Percentiles rank a stretch among this genome's conserved stretches.
These are phyloP conservation scores for Patella caerulea DNA, from an alignment of 2,888 invertebrate species.

Conservation along the genomic window DNA sequence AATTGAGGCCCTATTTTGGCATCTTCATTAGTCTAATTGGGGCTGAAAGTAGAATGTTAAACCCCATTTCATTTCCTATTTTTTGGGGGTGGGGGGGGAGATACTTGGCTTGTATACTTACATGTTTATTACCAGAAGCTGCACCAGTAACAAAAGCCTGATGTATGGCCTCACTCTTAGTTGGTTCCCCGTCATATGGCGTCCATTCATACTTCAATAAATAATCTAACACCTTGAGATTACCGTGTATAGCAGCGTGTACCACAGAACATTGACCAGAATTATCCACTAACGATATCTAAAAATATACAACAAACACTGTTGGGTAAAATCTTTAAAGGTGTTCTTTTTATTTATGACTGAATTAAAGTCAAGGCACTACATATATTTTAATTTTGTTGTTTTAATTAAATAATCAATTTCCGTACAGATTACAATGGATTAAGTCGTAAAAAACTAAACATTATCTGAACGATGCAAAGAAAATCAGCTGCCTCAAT, in stretches of 20 bases:
- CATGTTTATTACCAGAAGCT: conserved; percentile 86
- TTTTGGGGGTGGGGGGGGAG: no score
- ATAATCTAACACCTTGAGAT: conserved; percentile 88
- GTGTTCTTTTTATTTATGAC: neutral
- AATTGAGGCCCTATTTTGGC: no score
- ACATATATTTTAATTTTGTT: no score
- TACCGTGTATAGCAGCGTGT: conserved; percentile 91
- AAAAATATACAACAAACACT: conserved; percentile 30
- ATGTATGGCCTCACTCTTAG: conserved; percentile 81
- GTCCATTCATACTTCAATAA: conserved; percentile 90
- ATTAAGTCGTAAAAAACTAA: no score
- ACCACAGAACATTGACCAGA: conserved; percentile 80
- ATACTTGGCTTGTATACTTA: conserved; percentile 48
- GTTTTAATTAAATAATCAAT: no score
- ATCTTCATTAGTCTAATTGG: no score
- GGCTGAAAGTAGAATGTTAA: no score
- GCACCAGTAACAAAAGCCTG: conserved; percentile 91
- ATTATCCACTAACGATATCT: conserved; percentile 70
- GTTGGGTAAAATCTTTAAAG: neutral
- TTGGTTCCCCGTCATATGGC: conserved; percentile 65
- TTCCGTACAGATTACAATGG: no score
- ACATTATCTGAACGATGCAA: no score
- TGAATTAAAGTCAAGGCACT: no score
- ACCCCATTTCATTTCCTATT: no score
- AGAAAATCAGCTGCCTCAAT: no score